These are phyloP conservation scores for Galago senegalensis DNA, from an alignment of 2,797 vertebrate species.

Conservation along the genomic window DNA sequence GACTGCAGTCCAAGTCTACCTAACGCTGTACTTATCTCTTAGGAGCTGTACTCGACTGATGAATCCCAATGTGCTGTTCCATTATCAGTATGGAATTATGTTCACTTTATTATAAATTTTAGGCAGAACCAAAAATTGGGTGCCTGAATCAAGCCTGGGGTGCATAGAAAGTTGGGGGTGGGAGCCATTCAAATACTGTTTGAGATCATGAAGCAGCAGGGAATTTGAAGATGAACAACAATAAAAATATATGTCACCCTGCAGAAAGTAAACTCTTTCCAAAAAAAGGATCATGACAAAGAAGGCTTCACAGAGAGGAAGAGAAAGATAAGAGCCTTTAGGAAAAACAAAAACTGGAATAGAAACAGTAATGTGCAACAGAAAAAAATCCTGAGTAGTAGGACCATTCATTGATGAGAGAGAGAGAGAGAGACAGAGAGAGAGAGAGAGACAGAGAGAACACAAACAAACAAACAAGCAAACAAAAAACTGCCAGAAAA, in stretches of 20 bases:
- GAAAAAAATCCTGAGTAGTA: neutral
- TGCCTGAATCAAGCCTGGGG: neutral
- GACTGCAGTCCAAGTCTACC: neutral
- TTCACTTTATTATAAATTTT: neutral
- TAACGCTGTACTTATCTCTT: neutral
- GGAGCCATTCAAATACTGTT: neutral
- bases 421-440: no score
- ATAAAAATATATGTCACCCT: neutral
- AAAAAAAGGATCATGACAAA: conserved; percentile 12
- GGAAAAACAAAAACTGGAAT: conserved; percentile 13
- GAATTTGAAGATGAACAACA: neutral
- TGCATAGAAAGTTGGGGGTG: neutral
- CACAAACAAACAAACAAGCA: neutral
- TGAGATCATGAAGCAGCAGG: neutral
- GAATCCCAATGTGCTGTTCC: neutral
- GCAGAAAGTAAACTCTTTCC: neutral
- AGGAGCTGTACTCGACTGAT: neutral
- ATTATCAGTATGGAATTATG: neutral
- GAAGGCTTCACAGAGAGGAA: neutral
- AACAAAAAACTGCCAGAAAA: neutral
- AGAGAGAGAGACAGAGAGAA: no score
- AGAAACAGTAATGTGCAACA: neutral
- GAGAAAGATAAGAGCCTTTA: neutral
- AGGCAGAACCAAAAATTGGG: neutral
- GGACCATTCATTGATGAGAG: no score